Evolutionary conservation across 2,888 invertebrate genomes (phyloP), one percentile per base, ranked within the genome.

Genomic region (Oligia fasciuncula): DNA sequence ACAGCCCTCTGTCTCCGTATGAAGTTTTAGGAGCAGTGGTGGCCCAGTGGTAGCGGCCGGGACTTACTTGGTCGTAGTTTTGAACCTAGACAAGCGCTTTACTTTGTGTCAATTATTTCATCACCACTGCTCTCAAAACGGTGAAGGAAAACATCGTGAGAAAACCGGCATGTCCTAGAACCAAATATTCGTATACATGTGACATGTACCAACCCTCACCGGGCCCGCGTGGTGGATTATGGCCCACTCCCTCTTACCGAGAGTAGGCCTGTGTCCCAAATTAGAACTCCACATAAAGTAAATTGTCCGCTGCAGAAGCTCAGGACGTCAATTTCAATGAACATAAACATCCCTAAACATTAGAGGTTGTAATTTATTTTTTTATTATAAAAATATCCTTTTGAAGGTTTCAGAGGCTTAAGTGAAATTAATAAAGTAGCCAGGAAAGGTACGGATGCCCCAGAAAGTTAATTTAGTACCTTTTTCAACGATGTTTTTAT

Each of bases 351-450:
- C 60, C 14, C 11, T 0, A 35, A 73, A 70, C 76, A 75, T 77
- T 67, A 43, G 13, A 14, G 69, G 46, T 40, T 71, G 63, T 71
- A 62, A 72, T 74, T 81, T 81, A 43, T 80, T 80, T 82, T 81
- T 76, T 77, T 70, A 74, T 70, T 72, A 77, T 43, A 11, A 79
- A n/a, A 84, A 79, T 82, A 84, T 79, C 40, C 70, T 68, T 76
- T 63, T 63, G 57, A 68, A 43, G 40, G 62, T 40, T 80, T 68
- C 66, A 49, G 73, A 67, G 65, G 63, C 43, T 78, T 70, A 81
- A 89, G 78, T 83, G 76, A 81, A 85, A 85, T 87, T 83, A 80
- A 87, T 83, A 83, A 77, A 81, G 79, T 69, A 69, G 77, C 43
- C 66, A 29, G 40, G 29, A 57, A 77, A 76, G 72, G 72, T 83